phyloP scores from a whole-genome alignment of 2,797 vertebrate species.

The Fratercula arctica region DNA sequence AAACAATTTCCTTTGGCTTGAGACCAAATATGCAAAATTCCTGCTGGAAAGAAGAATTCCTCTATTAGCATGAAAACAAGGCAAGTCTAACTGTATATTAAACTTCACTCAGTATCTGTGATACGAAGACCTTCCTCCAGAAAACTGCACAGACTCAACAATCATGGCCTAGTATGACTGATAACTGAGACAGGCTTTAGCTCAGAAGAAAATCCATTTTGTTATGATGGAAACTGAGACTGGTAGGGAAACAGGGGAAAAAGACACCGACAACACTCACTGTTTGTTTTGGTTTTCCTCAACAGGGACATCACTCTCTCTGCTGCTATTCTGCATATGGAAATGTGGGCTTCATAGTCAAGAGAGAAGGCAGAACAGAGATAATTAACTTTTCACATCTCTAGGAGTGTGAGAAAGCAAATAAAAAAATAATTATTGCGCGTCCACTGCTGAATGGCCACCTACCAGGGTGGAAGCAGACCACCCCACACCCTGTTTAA shows the following conservation, averaged over 20 bases:
- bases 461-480: not conserved
- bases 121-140: not conserved
- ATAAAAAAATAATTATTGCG: not conserved
- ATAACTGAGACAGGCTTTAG: not conserved
- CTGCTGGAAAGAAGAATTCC: constrained; percentile 20
- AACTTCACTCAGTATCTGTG: not conserved
- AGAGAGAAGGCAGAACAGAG: not conserved
- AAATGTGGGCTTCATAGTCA: not conserved
- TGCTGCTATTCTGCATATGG: not conserved
- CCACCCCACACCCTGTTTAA: not conserved
- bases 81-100: not conserved
- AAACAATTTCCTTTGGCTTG: constrained; percentile 28
- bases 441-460: not conserved
- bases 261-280: not conserved
- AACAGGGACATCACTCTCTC: not conserved
- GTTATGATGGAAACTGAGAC: not conserved
- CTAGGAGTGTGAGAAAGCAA: not conserved
- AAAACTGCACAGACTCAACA: not conserved
- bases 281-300: not conserved
- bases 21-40: not conserved
- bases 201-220: not conserved
- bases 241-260: not conserved
- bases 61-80: not conserved
- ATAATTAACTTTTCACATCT: not conserved
- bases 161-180: not conserved